Evolutionary conservation across 2,797 vertebrate species (phyloP).

Genomic region (Pangasius krempfi): DNA sequence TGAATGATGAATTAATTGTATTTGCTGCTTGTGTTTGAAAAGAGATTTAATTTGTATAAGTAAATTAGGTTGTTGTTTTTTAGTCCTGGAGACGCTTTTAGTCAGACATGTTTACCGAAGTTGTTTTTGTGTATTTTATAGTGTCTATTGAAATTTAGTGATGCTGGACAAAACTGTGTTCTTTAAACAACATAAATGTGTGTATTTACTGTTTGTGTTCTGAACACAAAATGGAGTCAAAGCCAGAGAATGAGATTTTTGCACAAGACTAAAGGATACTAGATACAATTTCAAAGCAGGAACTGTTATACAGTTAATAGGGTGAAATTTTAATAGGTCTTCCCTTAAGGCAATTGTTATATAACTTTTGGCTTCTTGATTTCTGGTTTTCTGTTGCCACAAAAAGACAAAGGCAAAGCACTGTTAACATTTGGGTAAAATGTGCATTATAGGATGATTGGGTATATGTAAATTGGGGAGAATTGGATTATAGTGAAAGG

Average conservation of each 20-base stretch:
- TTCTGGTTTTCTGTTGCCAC: neutral
- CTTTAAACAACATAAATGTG: constrained; percentile 8
- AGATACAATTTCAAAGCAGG: neutral
- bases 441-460: neutral
- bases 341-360: neutral
- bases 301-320: neutral
- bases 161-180: constrained; percentile 7
- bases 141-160: neutral
- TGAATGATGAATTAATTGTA: constrained; percentile 30
- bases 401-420: neutral
- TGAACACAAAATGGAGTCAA: neutral
- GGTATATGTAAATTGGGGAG: neutral
- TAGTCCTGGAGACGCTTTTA: constrained; percentile 23
- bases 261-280: neutral
- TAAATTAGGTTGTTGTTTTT: constrained; percentile 28
- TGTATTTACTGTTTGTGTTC: neutral
- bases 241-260: constrained; percentile 12
- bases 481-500: neutral
- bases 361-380: neutral
- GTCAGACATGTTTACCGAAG: neutral
- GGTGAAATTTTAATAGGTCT: neutral
- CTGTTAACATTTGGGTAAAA: neutral
- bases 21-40: constrained; percentile 36
- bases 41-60: constrained; percentile 36
- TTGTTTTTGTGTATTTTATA: neutral